Evolutionary conservation across 2,797 vertebrate species (phyloP).

Genomic region (Carapus acus): DNA sequence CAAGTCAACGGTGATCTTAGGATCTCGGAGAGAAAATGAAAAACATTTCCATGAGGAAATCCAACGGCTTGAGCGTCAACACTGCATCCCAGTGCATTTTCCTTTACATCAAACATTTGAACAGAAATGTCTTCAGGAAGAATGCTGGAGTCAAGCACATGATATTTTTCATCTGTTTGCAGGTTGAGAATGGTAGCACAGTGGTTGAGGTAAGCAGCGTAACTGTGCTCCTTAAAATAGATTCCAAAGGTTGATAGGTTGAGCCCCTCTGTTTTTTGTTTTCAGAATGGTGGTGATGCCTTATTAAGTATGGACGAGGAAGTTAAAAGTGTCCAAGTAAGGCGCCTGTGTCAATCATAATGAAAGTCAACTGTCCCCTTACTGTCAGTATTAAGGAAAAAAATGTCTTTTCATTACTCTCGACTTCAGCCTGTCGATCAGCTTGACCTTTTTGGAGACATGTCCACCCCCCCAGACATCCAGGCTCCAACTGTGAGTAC

Average conservation of each 20-base stretch:
- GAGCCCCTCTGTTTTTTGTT: too few relatives aligned
- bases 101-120: slow-evolving; percentile 40
- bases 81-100: slow-evolving; percentile 55
- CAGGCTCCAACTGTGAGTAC: slow-evolving; percentile 84
- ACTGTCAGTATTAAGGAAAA: too few relatives aligned
- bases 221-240: slow-evolving; percentile 1
- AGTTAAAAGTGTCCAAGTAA: slow-evolving; percentile 72
- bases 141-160: too few relatives aligned
- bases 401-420: slow-evolving; percentile 29
- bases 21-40: slow-evolving; percentile 28
- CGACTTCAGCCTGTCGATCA: slow-evolving; percentile 81
- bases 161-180: slow-evolving; percentile 46
- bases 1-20: slow-evolving; percentile 27
- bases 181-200: slow-evolving; percentile 76
- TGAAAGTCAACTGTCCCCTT: too few relatives aligned
- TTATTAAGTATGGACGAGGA: slow-evolving; percentile 64
- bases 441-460: slow-evolving; percentile 92
- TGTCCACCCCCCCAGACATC: slow-evolving; percentile 95
- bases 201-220: slow-evolving; percentile 73
- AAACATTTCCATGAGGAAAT: slow-evolving; percentile 23
- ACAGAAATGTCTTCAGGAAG: too few relatives aligned
- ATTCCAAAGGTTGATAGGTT: background rate
- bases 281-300: slow-evolving; percentile 77
- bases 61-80: slow-evolving; percentile 31
- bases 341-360: too few relatives aligned